Evolutionary conservation across 2,797 vertebrate species (phyloP).

Genomic region (Potorous gilbertii): DNA sequence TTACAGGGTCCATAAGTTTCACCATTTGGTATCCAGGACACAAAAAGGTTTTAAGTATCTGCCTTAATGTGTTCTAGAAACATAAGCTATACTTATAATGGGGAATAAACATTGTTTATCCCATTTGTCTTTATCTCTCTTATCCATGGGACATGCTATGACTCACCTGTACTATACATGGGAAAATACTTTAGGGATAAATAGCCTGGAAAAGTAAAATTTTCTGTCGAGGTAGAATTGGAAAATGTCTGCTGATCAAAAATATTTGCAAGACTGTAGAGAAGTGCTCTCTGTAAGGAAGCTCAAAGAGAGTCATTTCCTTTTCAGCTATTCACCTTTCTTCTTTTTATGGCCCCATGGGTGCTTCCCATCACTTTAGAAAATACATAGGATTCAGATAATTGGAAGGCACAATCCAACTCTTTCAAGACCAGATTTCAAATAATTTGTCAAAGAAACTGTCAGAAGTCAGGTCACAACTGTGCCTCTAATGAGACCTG

Average conservation of each 20-base stretch:
- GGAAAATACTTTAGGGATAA: background rate
- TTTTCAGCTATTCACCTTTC: background rate
- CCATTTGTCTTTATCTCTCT: background rate
- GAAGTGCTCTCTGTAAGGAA: background rate
- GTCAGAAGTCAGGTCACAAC: slow-evolving; percentile 42
- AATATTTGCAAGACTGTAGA: background rate
- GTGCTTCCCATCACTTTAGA: slow-evolving; percentile 30
- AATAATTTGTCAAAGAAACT: slow-evolving; percentile 37
- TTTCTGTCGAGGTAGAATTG: background rate
- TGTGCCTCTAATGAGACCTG: slow-evolving; percentile 44
- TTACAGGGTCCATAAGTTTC: background rate
- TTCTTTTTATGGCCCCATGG: background rate
- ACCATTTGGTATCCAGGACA: background rate
- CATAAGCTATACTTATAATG: background rate
- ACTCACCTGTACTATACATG: background rate
- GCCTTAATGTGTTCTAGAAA: background rate
- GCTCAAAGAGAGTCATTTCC: background rate
- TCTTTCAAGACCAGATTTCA: slow-evolving; percentile 22
- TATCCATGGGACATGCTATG: slow-evolving; percentile 1
- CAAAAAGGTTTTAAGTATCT: background rate
- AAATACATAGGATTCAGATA: slow-evolving; percentile 26
- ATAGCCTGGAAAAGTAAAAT: background rate
- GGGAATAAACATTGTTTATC: background rate
- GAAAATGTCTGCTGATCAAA: slow-evolving; percentile 10
- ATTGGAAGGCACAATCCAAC: slow-evolving; percentile 2